Evolutionary conservation across 2,888 invertebrate genomes (phyloP), one percentile per base, ranked within the genome.

Genomic region (Tribolium freemani): DNA sequence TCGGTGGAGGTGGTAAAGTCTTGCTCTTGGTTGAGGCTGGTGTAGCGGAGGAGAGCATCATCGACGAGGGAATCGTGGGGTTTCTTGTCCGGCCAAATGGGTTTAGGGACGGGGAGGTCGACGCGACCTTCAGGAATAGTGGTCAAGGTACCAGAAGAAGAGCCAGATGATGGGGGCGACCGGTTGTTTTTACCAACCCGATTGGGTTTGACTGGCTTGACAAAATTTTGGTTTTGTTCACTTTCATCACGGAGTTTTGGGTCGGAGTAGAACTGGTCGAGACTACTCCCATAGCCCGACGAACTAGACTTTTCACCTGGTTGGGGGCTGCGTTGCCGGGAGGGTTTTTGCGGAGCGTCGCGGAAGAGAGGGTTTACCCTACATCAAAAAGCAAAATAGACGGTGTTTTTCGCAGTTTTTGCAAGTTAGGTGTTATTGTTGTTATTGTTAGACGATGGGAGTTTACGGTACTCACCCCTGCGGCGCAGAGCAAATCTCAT

Each of bases 81-180:
- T 20, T 77, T 75, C 13, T 74, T 73, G 45, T 78, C 70, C 20
- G 87, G 87, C 87, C 87, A 87, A 21, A 87, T 85, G 3, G 87
- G 87, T 72, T 85, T 83, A 2, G 88, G 87, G 30, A 87, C 83
- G 2, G 84, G 82, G 57, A 83, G 80, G 78, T 87, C 87, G 0
- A 87, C 83, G 69, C 83, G 80, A n/a, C 87, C 88, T 81, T 88
- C 88, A 1, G 87, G 87, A 51, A 88, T 88, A 5, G 87, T 86
- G n/a, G 83, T 86, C 21, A 88, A 81, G 3, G 85, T 86, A 2
- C 85, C 85, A 11, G 58, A 44, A 81, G 82, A 81, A 10, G 81
- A 79, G 13, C 77, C 77, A 3, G 82, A 81, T 16, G 82, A 83
- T 76, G 82, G 81, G 77, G 81, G 80, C 57, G 80, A 80, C 73